Base-by-base conservation (phyloP, 1,140 invertebrate genomes). In the Xylocopa sonorina region DNA sequence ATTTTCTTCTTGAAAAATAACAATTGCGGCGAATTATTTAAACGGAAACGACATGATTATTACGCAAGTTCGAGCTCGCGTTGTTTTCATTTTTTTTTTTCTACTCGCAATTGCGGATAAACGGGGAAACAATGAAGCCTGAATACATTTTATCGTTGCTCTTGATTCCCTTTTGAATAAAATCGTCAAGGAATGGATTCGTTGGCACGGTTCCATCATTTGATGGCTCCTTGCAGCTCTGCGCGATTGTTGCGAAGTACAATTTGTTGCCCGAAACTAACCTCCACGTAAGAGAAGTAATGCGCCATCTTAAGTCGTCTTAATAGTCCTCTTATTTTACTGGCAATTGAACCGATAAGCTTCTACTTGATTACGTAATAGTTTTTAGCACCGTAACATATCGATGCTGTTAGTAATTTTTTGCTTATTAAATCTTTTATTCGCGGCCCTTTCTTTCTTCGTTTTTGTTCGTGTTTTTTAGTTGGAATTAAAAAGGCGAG, bases 141-240 rank as follows among this genome's bases (percentile, higher is more conserved):
- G 51, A 82, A 67, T 4, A 43, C 27, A n/a, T 83, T 84, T 76
- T 32, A 48, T 50, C 43, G 72, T 83, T 83, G 66, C 76, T 80
- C 57, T 73, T 53, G 51, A 73, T n/a, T n/a, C 43, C 63, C 27
- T 46, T 68, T 55, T 53, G 55, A 79, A 73, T 51, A 74, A 69
- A 75, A 83, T 85, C 51, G 50, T 80, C 63, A 69, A 53, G 27
- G 34, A 62, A 79, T 68, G 75, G 41, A 85, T 86, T 74, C 78
- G 55, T 78, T 86, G 84, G 75, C 84, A 78, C 50, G 21, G 18
- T 27, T 69, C 81, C 83, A 84, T 58, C 77, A 75, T 53, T 58
- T n/a, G 57, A 43, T 58, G 66, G 55, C 27, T 60, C 71, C 58
- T 51, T n/a, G 50, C 9, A 29, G 43, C 38, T 55, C 29, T 5